A percentile compares a stretch with the other conserved stretches of the same genome.
Conservation (phyloP, 1,140 invertebrate genomes). For the Diuraphis noxia region DNA sequence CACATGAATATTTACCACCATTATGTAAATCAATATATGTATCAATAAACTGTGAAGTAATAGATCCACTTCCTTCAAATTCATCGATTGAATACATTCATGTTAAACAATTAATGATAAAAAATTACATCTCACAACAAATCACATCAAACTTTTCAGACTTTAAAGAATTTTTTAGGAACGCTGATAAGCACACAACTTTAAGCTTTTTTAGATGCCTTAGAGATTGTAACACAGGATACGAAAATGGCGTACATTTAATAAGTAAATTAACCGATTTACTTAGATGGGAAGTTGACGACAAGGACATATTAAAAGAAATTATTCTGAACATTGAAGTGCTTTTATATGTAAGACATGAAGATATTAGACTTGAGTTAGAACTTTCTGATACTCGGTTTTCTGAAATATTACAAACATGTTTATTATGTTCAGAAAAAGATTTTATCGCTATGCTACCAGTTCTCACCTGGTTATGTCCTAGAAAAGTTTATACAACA, state of each 20-base stretch:
- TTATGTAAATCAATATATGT: conserved; percentile 48
- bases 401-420: conserved; percentile 21
- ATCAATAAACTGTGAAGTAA: conserved; percentile 19
- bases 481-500: background rate
- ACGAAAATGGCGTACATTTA: background rate
- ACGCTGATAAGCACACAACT: background rate
- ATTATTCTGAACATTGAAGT: conserved; percentile 35
- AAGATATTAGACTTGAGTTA: background rate
- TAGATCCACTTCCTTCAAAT: conserved; percentile 20
- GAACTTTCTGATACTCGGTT: background rate
- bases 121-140: conserved; percentile 12
- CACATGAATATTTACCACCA: conserved; percentile 23
- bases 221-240: background rate
- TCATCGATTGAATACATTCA: background rate
- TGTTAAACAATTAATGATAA: conserved; percentile 44
- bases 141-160: background rate
- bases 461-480: conserved; percentile 45
- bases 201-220: conserved; percentile 31
- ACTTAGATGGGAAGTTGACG: background rate
- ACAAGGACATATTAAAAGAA: conserved; percentile 30
- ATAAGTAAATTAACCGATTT: background rate
- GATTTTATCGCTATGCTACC: conserved; percentile 46
- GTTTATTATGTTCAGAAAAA: conserved; percentile 10
- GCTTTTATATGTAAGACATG: background rate
- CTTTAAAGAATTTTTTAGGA: background rate